These are phyloP conservation scores for Gila robusta DNA, from an alignment of 2,797 vertebrate species.

Conservation along the genomic window DNA sequence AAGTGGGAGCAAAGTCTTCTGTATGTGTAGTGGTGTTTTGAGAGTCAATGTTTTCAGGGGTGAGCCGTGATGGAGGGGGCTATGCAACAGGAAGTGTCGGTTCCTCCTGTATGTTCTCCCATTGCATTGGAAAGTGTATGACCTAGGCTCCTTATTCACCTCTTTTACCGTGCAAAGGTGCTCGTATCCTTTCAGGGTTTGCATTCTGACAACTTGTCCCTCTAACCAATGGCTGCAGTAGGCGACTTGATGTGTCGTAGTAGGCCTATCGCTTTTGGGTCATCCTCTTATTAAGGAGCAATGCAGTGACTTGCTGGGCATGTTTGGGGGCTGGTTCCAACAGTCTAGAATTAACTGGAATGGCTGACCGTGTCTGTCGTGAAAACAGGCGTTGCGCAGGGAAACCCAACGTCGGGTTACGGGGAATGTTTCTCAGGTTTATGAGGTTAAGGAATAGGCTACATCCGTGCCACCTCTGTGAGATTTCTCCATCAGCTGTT, in stretches of 20 bases:
- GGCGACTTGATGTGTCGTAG: slow-evolving; percentile 1
- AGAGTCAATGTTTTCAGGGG: no score
- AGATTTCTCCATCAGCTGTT: background rate
- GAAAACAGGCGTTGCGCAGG: slow-evolving; percentile 33
- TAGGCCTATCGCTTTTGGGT: background rate
- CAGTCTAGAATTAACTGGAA: background rate
- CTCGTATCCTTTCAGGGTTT: slow-evolving; percentile 42
- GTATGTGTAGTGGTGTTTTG: no score
- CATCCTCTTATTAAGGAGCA: no score
- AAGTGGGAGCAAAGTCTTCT: no score
- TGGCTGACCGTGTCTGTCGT: slow-evolving; percentile 10
- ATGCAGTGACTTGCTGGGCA: background rate
- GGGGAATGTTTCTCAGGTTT: slow-evolving; percentile 41
- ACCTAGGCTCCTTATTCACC: slow-evolving; percentile 31
- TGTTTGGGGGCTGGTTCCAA: background rate
- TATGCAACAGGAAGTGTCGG: no score
- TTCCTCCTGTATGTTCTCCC: background rate
- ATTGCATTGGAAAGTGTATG: slow-evolving; percentile 39
- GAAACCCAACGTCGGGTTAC: slow-evolving; percentile 44
- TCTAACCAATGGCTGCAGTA: slow-evolving; percentile 37
- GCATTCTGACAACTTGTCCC: slow-evolving; percentile 47
- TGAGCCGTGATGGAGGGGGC: no score
- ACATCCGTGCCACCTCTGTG: slow-evolving; percentile 40
- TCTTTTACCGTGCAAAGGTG: slow-evolving; percentile 38
- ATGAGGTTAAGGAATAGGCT: slow-evolving; percentile 22